phyloP scores from a whole-genome alignment of 30 jellyfish, hydroid and myxozoan genomes.

The Nemopilema nomurai region DNA sequence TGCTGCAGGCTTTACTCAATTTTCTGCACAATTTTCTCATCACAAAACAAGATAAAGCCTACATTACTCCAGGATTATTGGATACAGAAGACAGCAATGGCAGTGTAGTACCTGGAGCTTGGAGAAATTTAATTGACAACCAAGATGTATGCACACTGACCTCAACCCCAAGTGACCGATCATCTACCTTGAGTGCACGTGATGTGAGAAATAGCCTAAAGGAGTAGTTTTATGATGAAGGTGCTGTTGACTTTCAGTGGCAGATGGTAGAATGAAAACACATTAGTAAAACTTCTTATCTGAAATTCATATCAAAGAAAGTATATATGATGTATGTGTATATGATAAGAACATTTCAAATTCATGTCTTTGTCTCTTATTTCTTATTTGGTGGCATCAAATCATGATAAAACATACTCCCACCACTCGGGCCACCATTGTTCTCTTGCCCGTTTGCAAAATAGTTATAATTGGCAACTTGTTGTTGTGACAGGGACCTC shows the following conservation, averaged over 20 bases:
- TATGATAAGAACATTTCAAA: neutral
- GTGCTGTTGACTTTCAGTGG: conserved; percentile 61
- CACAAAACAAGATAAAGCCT: conserved; percentile 46
- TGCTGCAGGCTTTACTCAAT: conserved; percentile 50
- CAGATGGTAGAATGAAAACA: conserved; percentile 43
- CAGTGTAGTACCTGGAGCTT: conserved; percentile 49
- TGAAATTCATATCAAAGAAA: neutral
- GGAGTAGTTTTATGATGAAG: conserved; percentile 49
- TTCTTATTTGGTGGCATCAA: conserved; percentile 46
- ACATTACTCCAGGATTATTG: conserved; percentile 40
- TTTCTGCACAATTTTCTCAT: conserved; percentile 38
- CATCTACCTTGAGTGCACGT: conserved; percentile 49
- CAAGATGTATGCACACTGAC: conserved; percentile 37
- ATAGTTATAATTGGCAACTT: conserved; percentile 33
- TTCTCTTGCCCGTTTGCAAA: conserved; percentile 34
- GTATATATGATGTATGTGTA: neutral
- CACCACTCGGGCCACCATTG: conserved; percentile 46
- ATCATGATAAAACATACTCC: conserved; percentile 38
- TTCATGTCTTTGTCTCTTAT: conserved; percentile 20
- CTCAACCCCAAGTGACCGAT: conserved; percentile 39
- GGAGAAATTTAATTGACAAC: conserved; percentile 25
- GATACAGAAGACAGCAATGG: conserved; percentile 44
- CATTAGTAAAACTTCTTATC: neutral
- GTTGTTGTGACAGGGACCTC: conserved; percentile 36
- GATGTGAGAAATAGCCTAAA: conserved; percentile 43